Evolutionary conservation across 2,888 invertebrate genomes (phyloP).

Genomic region (Amphimallon solstitiale): DNA sequence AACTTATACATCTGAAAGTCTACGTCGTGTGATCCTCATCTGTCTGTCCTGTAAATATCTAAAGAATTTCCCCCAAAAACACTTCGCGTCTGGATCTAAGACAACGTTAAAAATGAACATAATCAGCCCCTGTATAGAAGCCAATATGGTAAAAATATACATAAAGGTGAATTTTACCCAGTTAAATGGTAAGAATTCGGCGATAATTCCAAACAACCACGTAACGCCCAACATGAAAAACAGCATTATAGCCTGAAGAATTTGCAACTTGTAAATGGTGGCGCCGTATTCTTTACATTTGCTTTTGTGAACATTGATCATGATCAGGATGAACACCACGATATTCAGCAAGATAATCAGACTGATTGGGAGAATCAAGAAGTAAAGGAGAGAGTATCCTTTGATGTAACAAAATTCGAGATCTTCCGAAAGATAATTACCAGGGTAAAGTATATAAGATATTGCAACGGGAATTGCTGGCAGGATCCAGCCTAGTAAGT

Average conservation of each 20-base stretch:
- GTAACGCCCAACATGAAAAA: conserved; percentile 34
- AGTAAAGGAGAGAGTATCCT: conserved; percentile 9
- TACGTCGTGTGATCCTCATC: too few relatives aligned
- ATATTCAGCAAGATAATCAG: conserved; percentile 22
- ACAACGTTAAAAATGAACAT: conserved; percentile 18
- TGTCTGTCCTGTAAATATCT: too few relatives aligned
- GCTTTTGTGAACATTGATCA: conserved; percentile 20
- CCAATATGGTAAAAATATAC: conserved; percentile 22
- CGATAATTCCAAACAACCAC: conserved; percentile 35
- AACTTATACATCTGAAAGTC: too few relatives aligned
- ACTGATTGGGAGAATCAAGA: conserved; percentile 16
- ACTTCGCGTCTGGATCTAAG: not conserved
- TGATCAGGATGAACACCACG: conserved; percentile 16
- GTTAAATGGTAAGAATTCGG: conserved; percentile 2
- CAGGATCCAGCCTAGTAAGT: conserved; percentile 2
- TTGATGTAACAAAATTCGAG: conserved; percentile 31
- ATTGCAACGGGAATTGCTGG: conserved; percentile 23
- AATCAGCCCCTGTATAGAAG: conserved; percentile 25
- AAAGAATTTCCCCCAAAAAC: conserved; percentile 22
- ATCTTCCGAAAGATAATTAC: conserved; percentile 17
- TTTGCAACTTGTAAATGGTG: conserved; percentile 1
- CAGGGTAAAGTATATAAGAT: conserved; percentile 13
- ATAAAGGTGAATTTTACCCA: conserved; percentile 19
- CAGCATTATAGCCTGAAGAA: conserved; percentile 12
- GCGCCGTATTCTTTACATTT: conserved; percentile 18